Evolutionary conservation across 2,797 vertebrate species (phyloP), one percentile per base, ranked within the genome.

Genomic region (Lophotriccus pileatus): DNA sequence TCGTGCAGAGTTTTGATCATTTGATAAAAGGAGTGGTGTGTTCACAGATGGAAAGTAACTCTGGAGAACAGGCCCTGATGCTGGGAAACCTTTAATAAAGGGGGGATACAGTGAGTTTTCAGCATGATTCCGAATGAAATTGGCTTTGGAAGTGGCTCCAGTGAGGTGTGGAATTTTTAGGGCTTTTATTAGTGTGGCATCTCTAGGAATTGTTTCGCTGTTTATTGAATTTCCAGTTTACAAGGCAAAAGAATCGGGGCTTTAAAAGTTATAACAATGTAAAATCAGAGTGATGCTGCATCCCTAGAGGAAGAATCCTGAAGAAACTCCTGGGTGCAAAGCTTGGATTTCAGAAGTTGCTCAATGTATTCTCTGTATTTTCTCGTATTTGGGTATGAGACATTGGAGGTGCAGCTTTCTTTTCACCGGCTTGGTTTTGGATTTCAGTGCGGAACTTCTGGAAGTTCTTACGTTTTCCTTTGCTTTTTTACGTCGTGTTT

Each of bases 141-240:
- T 80, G 91, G 60, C 64, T 83, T 92, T 74, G 87, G 84, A 77
- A 81, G 68, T 67, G 59, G 60, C 34, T 87, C 73, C 55, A 34
- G 0, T n/a, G 63, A 73, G 70, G 16, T 62, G 60, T 10, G 49
- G 87, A 58, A 20, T 70, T 88, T 77, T 86, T 37, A 13, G 39
- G 39, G 62, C 66, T 62, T 70, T 1, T 81, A 20, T 83, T 83
- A 72, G 20, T 11, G 59, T 70, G 49, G 58, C 49, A 9, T 52
- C 56, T 75, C 1, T 24, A 6, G 36, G 79, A 84, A 55, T 81
- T 39, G 43, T 72, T 89, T 30, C 18, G 3, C 8, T 50, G 24
- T 74, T 80, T 55, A 2, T 18, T 28, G 63, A 43, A 18, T 32
- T 28, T 62, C 27, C 27, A 3, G 7, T 34, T 83, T 46, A 7